These are phyloP conservation scores for Megalops cyprinoides DNA, from an alignment of 2,797 vertebrate genomes.

Conservation along the genomic window DNA sequence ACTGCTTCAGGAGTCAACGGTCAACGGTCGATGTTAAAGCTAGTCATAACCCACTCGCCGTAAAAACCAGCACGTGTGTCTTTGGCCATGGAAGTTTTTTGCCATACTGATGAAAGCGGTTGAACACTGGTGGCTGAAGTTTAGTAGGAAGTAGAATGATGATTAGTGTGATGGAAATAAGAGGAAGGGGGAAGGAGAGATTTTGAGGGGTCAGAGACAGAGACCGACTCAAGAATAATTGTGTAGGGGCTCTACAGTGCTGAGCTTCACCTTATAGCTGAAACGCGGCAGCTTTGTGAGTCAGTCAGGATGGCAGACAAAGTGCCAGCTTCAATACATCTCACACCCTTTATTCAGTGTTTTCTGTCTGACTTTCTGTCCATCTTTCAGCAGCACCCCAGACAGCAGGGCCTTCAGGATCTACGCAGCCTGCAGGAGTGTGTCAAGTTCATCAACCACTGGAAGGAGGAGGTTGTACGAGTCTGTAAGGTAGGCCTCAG, in stretches of 20 bases:
- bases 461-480: slow-evolving; percentile 75
- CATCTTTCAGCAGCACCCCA: slow-evolving; percentile 49
- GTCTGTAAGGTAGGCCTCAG: slow-evolving; percentile 70
- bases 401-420: slow-evolving; percentile 64
- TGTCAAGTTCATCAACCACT: slow-evolving; percentile 71
- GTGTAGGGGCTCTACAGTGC: neutral
- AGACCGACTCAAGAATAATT: neutral
- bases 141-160: neutral
- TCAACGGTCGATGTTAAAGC: neutral
- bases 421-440: slow-evolving; percentile 76
- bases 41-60: neutral
- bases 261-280: neutral
- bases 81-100: neutral
- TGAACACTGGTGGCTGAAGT: neutral
- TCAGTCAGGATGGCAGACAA: too few relatives aligned
- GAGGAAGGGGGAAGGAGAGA: neutral
- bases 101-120: neutral
- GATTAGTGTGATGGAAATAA: neutral
- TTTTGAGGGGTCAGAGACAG: neutral
- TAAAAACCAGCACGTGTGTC: too few relatives aligned
- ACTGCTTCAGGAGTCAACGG: neutral
- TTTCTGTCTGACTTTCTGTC: slow-evolving; percentile 4
- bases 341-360: neutral
- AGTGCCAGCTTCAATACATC: too few relatives aligned
- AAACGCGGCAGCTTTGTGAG: too few relatives aligned